These are phyloP conservation scores for Piprites chloris DNA, from an alignment of 2,113 vertebrate species.

Conservation along the genomic window DNA sequence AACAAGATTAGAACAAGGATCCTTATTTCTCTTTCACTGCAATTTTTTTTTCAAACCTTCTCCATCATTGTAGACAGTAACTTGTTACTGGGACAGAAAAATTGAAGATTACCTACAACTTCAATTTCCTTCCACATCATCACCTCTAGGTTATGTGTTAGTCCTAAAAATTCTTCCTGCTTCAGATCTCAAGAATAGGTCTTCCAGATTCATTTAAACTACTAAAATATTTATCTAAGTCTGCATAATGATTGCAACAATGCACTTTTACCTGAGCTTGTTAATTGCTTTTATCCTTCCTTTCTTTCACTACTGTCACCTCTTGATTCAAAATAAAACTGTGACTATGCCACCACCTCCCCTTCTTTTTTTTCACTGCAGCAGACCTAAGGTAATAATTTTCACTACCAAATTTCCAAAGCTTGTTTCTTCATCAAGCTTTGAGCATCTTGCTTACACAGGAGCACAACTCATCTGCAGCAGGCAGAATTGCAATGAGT, in stretches of 20 bases:
- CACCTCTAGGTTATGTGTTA: neutral
- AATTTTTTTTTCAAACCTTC: neutral
- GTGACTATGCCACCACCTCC: neutral
- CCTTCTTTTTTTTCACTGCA: neutral
- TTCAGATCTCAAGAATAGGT: neutral
- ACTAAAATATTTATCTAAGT: neutral
- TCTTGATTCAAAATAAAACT: neutral
- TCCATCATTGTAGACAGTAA: neutral
- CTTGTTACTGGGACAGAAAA: neutral
- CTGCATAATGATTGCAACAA: neutral
- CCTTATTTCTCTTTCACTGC: neutral
- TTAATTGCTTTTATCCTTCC: neutral
- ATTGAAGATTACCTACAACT: neutral
- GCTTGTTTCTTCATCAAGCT: neutral
- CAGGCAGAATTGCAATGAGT: neutral
- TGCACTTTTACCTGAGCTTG: neutral
- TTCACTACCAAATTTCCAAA: neutral
- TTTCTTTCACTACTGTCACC: neutral
- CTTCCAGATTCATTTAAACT: neutral
- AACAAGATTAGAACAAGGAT: neutral
- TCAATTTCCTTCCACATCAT: neutral
- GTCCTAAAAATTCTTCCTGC: neutral
- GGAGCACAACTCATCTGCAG: neutral
- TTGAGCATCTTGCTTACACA: neutral
- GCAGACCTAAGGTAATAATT: neutral